These are phyloP conservation scores for Rhadinocentrus ornatus DNA, from an alignment of 2,797 vertebrate genomes.

Conservation along the genomic window DNA sequence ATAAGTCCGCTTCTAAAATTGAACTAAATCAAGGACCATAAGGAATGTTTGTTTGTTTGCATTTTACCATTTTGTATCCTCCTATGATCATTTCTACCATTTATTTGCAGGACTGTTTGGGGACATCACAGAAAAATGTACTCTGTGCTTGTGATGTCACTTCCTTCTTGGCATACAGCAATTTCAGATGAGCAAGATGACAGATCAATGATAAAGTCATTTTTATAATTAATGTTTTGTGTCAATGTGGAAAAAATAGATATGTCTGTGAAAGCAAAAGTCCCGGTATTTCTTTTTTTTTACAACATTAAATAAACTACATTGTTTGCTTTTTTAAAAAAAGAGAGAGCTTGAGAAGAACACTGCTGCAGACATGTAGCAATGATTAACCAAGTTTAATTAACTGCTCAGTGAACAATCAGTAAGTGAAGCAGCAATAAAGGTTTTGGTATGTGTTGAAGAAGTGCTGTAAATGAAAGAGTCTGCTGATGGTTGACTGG, in stretches of 20 bases:
- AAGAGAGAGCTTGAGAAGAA: neutral
- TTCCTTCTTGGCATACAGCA: neutral
- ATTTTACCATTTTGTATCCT: neutral
- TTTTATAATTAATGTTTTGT: no score
- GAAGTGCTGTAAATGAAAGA: conserved; percentile 11
- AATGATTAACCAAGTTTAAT: conserved; percentile 16
- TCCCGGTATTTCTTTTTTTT: neutral
- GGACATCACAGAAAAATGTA: no score
- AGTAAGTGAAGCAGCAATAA: conserved; percentile 5
- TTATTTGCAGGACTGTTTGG: neutral
- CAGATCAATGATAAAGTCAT: neutral
- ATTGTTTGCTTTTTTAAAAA: neutral
- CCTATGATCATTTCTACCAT: neutral
- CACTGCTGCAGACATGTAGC: conserved; percentile 4
- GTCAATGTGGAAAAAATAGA: neutral
- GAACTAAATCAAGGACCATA: neutral
- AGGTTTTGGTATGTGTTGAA: conserved; percentile 3
- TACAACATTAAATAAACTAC: no score
- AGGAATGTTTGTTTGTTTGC: neutral
- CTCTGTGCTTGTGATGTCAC: neutral
- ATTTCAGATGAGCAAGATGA: neutral
- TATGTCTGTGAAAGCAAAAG: no score
- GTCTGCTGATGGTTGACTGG: neutral
- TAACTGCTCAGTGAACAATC: conserved; percentile 15
- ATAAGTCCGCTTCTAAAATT: no score